These are phyloP conservation scores for Euglossa dilemma DNA, from an alignment of 1,140 invertebrate species.

Conservation along the genomic window DNA sequence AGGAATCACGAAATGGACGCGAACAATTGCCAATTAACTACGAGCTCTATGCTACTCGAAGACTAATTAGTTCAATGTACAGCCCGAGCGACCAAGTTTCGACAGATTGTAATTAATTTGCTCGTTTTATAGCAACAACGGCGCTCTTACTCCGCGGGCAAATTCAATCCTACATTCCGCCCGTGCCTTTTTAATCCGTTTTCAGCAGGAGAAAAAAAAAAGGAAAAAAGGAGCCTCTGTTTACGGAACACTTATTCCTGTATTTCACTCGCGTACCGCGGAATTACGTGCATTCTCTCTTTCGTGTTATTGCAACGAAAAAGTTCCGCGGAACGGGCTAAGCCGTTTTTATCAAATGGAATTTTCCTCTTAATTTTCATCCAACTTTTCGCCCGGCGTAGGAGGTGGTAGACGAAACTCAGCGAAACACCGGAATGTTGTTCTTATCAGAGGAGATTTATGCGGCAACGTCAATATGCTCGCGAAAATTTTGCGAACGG, in stretches of 20 bases:
- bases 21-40: background rate
- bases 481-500: constrained; percentile 35
- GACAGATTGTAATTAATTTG: background rate
- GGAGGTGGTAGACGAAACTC: background rate
- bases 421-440: background rate
- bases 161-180: constrained; percentile 1
- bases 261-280: constrained; percentile 21
- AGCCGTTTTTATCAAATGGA: background rate
- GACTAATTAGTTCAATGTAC: background rate
- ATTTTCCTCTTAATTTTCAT: constrained; percentile 14
- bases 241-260: constrained; percentile 19
- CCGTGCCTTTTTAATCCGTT: background rate
- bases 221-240: background rate
- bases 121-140: background rate
- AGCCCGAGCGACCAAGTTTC: background rate
- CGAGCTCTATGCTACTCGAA: background rate
- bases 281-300: background rate
- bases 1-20: background rate
- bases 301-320: background rate
- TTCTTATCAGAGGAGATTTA: constrained; percentile 38
- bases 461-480: constrained; percentile 48
- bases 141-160: background rate
- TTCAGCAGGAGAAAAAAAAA: constrained; percentile 7
- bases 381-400: background rate
- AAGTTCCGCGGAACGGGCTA: background rate